These are phyloP conservation scores for Eptatretus atami DNA, from an alignment of 2,797 vertebrate genomes.

Conservation along the genomic window DNA sequence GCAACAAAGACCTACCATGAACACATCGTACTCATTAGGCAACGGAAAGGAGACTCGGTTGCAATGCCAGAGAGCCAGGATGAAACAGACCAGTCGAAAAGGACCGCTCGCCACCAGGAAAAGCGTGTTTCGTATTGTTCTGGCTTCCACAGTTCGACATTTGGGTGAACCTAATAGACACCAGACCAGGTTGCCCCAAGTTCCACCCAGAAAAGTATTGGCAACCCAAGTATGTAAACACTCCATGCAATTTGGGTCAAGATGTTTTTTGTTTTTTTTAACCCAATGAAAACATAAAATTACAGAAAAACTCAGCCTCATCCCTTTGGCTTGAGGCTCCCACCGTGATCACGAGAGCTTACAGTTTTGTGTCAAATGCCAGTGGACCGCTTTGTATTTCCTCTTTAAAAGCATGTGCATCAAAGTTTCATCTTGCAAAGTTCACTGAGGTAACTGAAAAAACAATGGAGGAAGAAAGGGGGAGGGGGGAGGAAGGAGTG, in stretches of 20 bases:
- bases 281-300: no score
- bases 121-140: slow-evolving; percentile 49
- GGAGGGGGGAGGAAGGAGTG: neutral
- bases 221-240: no score
- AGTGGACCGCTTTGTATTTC: slow-evolving; percentile 49
- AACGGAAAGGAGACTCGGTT: slow-evolving; percentile 82
- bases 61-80: slow-evolving; percentile 77
- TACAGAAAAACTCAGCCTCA: no score
- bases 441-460: slow-evolving; percentile 32
- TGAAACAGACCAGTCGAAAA: slow-evolving; percentile 87
- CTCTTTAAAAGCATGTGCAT: slow-evolving; percentile 39
- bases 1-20: slow-evolving; percentile 31
- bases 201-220: no score
- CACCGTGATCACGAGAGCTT: slow-evolving; percentile 57
- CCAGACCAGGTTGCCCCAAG: no score
- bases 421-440: slow-evolving; percentile 73
- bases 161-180: slow-evolving; percentile 40
- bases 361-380: slow-evolving; percentile 55
- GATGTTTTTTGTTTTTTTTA: no score
- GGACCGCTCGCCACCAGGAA: slow-evolving; percentile 79
- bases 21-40: slow-evolving; percentile 81
- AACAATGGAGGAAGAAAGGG: slow-evolving; percentile 9
- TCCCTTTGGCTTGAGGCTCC: slow-evolving; percentile 13
- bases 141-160: slow-evolving; percentile 23
- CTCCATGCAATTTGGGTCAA: no score